Conservation (phyloP, 1,140 invertebrate species). For the Papilio machaon region DNA sequence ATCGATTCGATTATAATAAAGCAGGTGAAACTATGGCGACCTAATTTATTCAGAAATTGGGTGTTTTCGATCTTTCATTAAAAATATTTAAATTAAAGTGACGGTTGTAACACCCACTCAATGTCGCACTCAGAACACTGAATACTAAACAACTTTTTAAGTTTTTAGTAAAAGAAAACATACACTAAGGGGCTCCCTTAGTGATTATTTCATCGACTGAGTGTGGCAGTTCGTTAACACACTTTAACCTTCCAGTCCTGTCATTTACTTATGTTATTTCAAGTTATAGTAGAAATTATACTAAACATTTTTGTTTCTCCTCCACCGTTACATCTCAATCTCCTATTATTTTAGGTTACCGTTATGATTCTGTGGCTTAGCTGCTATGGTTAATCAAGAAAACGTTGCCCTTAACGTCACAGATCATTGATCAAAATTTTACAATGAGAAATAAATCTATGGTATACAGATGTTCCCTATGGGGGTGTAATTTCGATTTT, state of each 20-base stretch:
- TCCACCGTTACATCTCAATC: not conserved
- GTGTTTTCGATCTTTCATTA: not conserved
- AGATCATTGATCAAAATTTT: not conserved
- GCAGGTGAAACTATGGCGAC: not conserved
- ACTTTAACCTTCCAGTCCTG: too few relatives aligned
- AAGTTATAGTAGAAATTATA: too few relatives aligned
- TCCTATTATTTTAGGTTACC: not conserved
- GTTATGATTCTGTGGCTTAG: not conserved
- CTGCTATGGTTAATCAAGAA: not conserved
- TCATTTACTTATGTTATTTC: too few relatives aligned
- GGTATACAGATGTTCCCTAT: too few relatives aligned
- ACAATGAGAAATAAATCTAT: not conserved
- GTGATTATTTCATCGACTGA: too few relatives aligned
- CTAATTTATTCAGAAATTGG: not conserved
- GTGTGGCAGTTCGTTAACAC: too few relatives aligned
- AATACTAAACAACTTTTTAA: too few relatives aligned
- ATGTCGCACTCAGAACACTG: too few relatives aligned
- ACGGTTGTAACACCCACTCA: not conserved
- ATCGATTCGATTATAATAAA: conserved; percentile 28
- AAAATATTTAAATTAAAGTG: not conserved
- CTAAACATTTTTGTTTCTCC: not conserved
- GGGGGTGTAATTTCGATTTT: too few relatives aligned
- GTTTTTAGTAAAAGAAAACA: too few relatives aligned
- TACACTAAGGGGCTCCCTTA: too few relatives aligned
- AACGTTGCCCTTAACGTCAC: not conserved